phyloP scores from a whole-genome alignment of 2,113 vertebrate genomes.

The Perca flavescens region DNA sequence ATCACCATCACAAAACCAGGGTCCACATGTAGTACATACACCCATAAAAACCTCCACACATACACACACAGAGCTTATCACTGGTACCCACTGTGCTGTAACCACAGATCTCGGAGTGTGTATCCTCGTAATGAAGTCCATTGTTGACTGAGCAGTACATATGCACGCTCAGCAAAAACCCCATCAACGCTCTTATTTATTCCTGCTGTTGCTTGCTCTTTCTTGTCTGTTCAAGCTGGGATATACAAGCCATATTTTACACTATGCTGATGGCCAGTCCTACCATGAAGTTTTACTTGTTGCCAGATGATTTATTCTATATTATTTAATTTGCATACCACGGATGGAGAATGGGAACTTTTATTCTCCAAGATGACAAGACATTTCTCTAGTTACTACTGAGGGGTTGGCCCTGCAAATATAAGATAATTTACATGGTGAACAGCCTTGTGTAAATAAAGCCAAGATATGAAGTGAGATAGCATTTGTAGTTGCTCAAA shows the following conservation, averaged over 20 bases:
- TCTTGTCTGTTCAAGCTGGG: slow-evolving; percentile 14
- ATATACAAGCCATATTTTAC: slow-evolving; percentile 24
- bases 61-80: not conserved
- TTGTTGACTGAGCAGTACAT: slow-evolving; percentile 70
- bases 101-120: slow-evolving; percentile 76
- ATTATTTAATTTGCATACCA: not conserved
- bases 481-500: no score
- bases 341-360: not conserved
- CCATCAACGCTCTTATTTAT: slow-evolving; percentile 34
- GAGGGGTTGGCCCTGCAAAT: not conserved
- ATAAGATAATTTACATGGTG: not conserved
- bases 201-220: slow-evolving; percentile 29
- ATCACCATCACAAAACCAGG: not conserved
- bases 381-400: not conserved
- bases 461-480: no score
- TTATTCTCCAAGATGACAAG: not conserved
- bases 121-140: slow-evolving; percentile 67
- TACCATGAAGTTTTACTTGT: slow-evolving; percentile 21
- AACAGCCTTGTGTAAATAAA: no score
- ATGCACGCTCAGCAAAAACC: slow-evolving; percentile 62
- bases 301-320: slow-evolving; percentile 17
- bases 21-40: not conserved
- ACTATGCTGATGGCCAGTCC: slow-evolving; percentile 26
- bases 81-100: slow-evolving; percentile 71
- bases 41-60: not conserved